Conservation (phyloP, 2,888 invertebrate genomes). For the Smittia sp. region DNA sequence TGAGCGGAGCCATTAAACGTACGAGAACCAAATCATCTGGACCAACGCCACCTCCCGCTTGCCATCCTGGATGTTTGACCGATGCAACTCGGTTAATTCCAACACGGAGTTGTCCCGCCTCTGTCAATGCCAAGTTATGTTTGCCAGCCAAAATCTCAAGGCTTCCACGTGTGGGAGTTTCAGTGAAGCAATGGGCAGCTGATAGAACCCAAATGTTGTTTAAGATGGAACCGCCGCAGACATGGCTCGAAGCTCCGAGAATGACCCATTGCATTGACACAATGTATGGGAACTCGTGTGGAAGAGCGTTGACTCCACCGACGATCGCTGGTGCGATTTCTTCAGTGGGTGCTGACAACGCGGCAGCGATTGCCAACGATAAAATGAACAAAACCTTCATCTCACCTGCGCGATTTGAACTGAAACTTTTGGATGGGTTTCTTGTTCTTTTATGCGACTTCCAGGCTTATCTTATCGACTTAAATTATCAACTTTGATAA, state of each 20-base stretch:
- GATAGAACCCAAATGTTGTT: conserved; percentile 49
- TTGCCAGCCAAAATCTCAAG: conserved; percentile 50
- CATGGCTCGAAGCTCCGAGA: conserved; percentile 48
- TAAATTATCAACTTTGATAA: neutral
- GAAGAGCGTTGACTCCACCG: conserved; percentile 47
- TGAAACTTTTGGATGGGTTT: neutral
- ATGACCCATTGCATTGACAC: conserved; percentile 50
- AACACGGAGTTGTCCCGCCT: conserved; percentile 26
- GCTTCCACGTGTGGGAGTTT: conserved; percentile 47
- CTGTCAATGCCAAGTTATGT: conserved; percentile 47
- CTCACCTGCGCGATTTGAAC: neutral
- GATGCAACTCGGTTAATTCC: neutral
- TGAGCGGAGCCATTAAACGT: conserved; percentile 47
- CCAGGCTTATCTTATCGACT: neutral
- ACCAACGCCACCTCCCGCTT: conserved; percentile 53
- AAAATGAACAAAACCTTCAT: neutral
- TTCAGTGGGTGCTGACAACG: neutral
- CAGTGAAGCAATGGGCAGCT: conserved; percentile 48
- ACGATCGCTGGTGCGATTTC: neutral
- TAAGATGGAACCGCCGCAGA: conserved; percentile 56
- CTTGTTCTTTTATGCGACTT: neutral
- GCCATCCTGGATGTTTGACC: conserved; percentile 43
- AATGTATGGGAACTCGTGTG: conserved; percentile 54
- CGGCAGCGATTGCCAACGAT: neutral
- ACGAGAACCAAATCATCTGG: conserved; percentile 45